Percentiles rank a stretch among this genome's conserved stretches.
Evolutionary conservation across 2,113 vertebrate genomes (phyloP).

Genomic region (Oreochromis aureus): DNA sequence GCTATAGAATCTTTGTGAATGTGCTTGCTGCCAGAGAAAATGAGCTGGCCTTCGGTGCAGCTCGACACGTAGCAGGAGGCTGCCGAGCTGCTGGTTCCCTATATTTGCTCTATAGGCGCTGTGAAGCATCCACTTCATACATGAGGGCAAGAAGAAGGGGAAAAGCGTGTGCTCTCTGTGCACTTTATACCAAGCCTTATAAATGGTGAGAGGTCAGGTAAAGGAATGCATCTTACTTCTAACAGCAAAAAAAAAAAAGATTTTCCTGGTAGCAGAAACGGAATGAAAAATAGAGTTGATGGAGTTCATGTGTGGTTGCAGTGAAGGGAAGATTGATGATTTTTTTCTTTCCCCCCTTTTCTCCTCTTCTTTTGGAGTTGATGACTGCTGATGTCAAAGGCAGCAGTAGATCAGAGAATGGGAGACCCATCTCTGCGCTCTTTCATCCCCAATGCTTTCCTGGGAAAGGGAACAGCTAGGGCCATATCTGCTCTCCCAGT

Average conservation of each 20-base stretch:
- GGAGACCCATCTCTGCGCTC: conserved; percentile 23
- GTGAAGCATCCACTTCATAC: background rate
- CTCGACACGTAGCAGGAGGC: background rate
- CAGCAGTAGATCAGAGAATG: conserved; percentile 47
- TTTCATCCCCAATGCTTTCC: conserved; percentile 38
- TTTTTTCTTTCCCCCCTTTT: background rate
- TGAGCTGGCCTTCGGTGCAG: background rate
- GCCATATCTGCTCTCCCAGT: conserved; percentile 24
- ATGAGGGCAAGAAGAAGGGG: background rate
- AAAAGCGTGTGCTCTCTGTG: background rate
- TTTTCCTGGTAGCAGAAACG: background rate
- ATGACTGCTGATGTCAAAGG: conserved; percentile 47
- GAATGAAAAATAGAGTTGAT: background rate
- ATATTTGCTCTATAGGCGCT: conserved; percentile 18
- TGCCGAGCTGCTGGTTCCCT: background rate
- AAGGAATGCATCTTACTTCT: background rate
- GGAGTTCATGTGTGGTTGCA: background rate
- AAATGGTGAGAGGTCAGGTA: conserved; percentile 27
- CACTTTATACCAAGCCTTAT: background rate
- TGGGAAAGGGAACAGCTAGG: conserved; percentile 25
- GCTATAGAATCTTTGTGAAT: conserved; percentile 19
- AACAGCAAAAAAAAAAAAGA: background rate
- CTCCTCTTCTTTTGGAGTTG: conserved; percentile 20
- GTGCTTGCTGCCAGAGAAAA: conserved; percentile 14
- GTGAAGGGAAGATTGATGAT: background rate